phyloP scores from a whole-genome alignment of 2,888 invertebrate genomes.

The Phortica magna region DNA sequence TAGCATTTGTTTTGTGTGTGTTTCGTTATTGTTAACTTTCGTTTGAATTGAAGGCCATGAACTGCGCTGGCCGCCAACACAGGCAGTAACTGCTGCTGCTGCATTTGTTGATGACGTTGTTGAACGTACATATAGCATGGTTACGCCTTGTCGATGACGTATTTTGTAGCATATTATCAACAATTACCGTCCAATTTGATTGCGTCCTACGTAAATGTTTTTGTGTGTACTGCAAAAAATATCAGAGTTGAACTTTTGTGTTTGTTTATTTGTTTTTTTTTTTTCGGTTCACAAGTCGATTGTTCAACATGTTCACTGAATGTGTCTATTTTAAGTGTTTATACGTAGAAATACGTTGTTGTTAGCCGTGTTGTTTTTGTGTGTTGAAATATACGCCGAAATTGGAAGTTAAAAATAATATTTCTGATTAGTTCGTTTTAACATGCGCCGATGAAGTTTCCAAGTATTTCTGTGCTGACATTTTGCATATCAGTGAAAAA shows the following conservation, averaged over 20 bases:
- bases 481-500: too few species aligned
- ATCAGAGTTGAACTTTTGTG: not conserved
- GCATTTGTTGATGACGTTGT: not conserved
- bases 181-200: conserved; percentile 7
- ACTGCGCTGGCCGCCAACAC: not conserved
- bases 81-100: not conserved
- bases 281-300: not conserved
- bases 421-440: not conserved
- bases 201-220: conserved; percentile 11
- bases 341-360: not conserved
- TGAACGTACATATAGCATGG: not conserved
- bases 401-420: not conserved
- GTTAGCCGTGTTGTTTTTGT: not conserved
- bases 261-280: not conserved
- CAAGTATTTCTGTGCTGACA: too few species aligned
- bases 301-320: not conserved
- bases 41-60: conserved; percentile 17
- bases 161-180: not conserved
- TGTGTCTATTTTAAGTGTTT: not conserved
- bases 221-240: not conserved
- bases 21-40: not conserved
- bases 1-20: not conserved
- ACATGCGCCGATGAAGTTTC: not conserved
- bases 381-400: not conserved
- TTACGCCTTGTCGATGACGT: not conserved